Evolutionary conservation across 2,888 invertebrate genomes (phyloP).

Genomic region (Celastrina argiolus): DNA sequence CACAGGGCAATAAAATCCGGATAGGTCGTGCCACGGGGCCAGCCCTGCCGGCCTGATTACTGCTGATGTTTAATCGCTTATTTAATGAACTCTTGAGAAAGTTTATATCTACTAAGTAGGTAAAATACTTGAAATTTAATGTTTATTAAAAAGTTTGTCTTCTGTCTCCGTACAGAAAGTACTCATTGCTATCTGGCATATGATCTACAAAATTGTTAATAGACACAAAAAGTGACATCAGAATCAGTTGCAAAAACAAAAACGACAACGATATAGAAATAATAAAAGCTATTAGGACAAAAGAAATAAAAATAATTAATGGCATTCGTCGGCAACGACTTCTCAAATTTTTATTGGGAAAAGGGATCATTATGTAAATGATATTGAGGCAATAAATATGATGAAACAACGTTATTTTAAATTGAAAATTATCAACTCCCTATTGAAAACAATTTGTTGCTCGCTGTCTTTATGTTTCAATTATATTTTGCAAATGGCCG

Average conservation of each 20-base stretch:
- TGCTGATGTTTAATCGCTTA: constrained; percentile 15
- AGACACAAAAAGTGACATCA: background rate
- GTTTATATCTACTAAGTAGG: background rate
- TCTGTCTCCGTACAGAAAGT: background rate
- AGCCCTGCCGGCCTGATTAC: constrained; percentile 32
- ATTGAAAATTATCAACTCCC: background rate
- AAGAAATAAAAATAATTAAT: constrained; percentile 21
- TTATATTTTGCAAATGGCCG: too few species aligned
- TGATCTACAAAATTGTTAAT: background rate
- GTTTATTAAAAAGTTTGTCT: background rate
- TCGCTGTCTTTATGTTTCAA: background rate
- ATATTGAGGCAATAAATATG: constrained; percentile 17
- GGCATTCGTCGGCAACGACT: constrained; percentile 1
- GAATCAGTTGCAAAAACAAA: background rate
- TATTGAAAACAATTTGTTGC: background rate
- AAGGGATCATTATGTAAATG: constrained; percentile 19
- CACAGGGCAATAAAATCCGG: constrained; percentile 27
- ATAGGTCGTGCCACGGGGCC: constrained; percentile 24
- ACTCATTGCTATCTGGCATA: background rate
- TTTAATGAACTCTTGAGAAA: constrained; percentile 4
- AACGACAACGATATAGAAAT: constrained; percentile 12
- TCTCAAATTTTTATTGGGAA: constrained; percentile 8
- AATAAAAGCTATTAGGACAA: constrained; percentile 14
- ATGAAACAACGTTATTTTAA: background rate
- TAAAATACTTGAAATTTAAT: background rate